phyloP scores from a whole-genome alignment of 2,797 vertebrate genomes.

The Argyrosomus regius region DNA sequence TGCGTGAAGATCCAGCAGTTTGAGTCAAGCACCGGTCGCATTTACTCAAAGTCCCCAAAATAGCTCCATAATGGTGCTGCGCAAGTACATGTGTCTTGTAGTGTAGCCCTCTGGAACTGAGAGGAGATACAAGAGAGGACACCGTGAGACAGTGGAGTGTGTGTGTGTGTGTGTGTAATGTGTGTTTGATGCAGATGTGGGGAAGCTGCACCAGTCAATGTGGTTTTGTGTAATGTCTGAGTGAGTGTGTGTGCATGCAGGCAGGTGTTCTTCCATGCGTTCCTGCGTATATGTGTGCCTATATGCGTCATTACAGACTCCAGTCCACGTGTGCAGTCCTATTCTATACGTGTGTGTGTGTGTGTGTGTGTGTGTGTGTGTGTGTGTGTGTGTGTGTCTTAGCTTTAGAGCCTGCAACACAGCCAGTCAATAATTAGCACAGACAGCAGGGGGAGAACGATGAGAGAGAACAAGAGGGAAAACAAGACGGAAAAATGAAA shows the following conservation, averaged over 20 bases:
- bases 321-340: constrained; percentile 12
- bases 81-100: constrained; percentile 65
- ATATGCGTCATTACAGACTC: constrained; percentile 23
- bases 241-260: constrained; percentile 26
- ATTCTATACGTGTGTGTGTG: constrained; percentile 5
- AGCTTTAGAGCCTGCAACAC: constrained; percentile 15
- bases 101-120: constrained; percentile 62
- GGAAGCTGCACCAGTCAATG: constrained; percentile 40
- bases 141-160: constrained; percentile 18
- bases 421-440: constrained; percentile 71
- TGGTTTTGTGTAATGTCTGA: constrained; percentile 40
- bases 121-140: constrained; percentile 61
- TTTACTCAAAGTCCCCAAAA: constrained; percentile 68
- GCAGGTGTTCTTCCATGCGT: constrained; percentile 52
- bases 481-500: constrained; percentile 31
- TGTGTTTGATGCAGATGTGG: constrained; percentile 58
- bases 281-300: constrained; percentile 8
- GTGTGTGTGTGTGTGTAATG: constrained; percentile 35
- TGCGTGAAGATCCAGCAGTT: constrained; percentile 39
- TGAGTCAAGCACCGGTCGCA: constrained; percentile 25
- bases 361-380: no score
- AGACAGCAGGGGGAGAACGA: constrained; percentile 56
- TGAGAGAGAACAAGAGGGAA: constrained; percentile 47
- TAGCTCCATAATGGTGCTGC: constrained; percentile 64
- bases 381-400: neutral